A percentile compares a stretch with the other conserved stretches of the same genome.
Conservation (phyloP, 1,140 invertebrate species). For the Drosophila repletoides region DNA sequence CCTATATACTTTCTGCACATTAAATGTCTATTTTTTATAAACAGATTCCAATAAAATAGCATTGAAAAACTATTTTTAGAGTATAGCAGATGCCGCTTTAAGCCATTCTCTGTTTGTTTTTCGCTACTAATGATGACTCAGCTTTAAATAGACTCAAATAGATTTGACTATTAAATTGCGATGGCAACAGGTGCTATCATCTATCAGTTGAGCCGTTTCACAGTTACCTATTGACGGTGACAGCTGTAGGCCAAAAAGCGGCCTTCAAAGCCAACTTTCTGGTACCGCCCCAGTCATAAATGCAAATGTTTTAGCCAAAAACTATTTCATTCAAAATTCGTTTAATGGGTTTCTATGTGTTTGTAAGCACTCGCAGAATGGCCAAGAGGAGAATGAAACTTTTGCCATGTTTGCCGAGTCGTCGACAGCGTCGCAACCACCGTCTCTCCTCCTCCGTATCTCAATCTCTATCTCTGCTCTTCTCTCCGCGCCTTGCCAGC, state of each 20-base stretch:
- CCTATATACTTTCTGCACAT: too few relatives aligned
- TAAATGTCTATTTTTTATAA: too few relatives aligned
- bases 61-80: not conserved
- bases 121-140: slow-evolving; percentile 42
- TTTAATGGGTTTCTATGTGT: slow-evolving; percentile 9
- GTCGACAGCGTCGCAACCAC: slow-evolving; percentile 24
- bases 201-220: slow-evolving; percentile 51
- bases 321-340: slow-evolving; percentile 66
- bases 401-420: slow-evolving; percentile 52
- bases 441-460: too few relatives aligned
- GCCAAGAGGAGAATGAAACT: slow-evolving; percentile 13
- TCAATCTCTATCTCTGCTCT: too few relatives aligned
- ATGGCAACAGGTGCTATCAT: slow-evolving; percentile 61
- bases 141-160: slow-evolving; percentile 34
- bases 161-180: slow-evolving; percentile 22
- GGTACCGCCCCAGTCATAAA: slow-evolving; percentile 56
- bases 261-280: slow-evolving; percentile 32
- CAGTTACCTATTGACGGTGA: slow-evolving; percentile 22
- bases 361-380: slow-evolving; percentile 8
- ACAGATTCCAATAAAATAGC: not conserved
- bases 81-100: slow-evolving; percentile 1
- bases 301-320: slow-evolving; percentile 58
- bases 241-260: slow-evolving; percentile 20
- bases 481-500: not conserved
- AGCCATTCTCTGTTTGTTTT: not conserved